phyloP scores from a whole-genome alignment of 2,888 invertebrate genomes.

The Metellina segmentata region DNA sequence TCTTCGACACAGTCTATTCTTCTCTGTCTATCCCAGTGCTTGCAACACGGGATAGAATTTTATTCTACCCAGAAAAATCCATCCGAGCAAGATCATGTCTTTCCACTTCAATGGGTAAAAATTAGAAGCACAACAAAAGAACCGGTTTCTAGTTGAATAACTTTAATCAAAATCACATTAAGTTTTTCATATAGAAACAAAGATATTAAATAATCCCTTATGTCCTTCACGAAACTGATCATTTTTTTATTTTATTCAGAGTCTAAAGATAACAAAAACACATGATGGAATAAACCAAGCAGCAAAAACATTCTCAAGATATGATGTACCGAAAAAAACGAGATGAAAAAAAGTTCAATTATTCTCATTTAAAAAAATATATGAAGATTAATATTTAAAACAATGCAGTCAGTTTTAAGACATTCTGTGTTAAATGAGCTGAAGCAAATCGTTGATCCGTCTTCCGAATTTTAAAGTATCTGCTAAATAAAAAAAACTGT shows the following conservation, averaged over 20 bases:
- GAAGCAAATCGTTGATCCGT: neutral
- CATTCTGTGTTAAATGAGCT: neutral
- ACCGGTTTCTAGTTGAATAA: neutral
- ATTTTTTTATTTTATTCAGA: neutral
- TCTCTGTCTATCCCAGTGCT: no score
- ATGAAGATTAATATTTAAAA: neutral
- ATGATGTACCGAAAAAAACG: neutral
- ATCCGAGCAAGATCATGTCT: neutral
- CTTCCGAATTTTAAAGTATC: neutral
- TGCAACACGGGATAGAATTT: neutral
- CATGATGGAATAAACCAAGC: neutral
- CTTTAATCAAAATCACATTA: constrained; percentile 1
- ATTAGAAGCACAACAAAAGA: neutral
- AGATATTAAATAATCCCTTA: neutral
- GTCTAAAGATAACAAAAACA: neutral
- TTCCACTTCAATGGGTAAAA: neutral
- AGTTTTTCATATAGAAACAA: neutral
- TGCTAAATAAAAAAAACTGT: neutral
- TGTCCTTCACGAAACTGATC: neutral
- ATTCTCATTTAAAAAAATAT: neutral
- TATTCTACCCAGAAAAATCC: neutral
- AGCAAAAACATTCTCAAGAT: neutral
- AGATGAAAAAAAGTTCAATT: neutral
- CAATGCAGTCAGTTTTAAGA: neutral
- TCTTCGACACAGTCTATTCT: no score